These are phyloP conservation scores for Ormyrus rosae DNA, from an alignment of 2,888 invertebrate genomes.

Conservation along the genomic window DNA sequence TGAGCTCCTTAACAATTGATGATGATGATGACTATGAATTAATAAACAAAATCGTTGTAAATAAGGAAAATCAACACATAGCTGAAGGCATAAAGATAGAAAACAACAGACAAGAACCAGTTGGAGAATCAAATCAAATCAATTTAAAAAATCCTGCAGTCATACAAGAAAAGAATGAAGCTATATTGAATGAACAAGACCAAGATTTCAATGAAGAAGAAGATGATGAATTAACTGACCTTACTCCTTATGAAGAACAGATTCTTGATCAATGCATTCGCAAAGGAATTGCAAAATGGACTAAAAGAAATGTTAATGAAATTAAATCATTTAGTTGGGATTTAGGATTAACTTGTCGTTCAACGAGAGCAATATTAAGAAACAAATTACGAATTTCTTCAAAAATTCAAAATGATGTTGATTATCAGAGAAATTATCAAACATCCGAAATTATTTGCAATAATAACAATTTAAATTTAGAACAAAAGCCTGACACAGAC, in stretches of 20 bases:
- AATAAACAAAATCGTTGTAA: constrained; percentile 45
- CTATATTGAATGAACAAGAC: neutral
- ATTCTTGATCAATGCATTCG: constrained; percentile 83
- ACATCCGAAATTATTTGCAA: neutral
- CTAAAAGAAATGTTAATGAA: constrained; percentile 42
- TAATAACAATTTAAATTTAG: constrained; percentile 4
- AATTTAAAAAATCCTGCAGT: neutral
- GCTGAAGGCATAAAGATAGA: constrained; percentile 19
- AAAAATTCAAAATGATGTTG: constrained; percentile 15
- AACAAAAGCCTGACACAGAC: constrained; percentile 3
- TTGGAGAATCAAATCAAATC: constrained; percentile 17
- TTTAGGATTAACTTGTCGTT: constrained; percentile 41
- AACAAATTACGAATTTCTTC: constrained; percentile 37
- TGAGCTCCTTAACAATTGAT: constrained; percentile 91
- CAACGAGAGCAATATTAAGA: constrained; percentile 39
- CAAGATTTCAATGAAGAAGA: constrained; percentile 39
- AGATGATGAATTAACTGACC: constrained; percentile 77
- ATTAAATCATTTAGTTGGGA: constrained; percentile 55
- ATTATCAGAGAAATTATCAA: neutral
- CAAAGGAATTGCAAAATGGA: constrained; percentile 80
- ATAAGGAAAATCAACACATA: constrained; percentile 37
- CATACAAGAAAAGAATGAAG: constrained; percentile 14
- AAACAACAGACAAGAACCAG: constrained; percentile 33
- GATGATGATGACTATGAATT: constrained; percentile 77
- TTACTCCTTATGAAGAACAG: constrained; percentile 74